Base-by-base conservation (phyloP, 2,797 vertebrate genomes). In the Delichon dasypus region DNA sequence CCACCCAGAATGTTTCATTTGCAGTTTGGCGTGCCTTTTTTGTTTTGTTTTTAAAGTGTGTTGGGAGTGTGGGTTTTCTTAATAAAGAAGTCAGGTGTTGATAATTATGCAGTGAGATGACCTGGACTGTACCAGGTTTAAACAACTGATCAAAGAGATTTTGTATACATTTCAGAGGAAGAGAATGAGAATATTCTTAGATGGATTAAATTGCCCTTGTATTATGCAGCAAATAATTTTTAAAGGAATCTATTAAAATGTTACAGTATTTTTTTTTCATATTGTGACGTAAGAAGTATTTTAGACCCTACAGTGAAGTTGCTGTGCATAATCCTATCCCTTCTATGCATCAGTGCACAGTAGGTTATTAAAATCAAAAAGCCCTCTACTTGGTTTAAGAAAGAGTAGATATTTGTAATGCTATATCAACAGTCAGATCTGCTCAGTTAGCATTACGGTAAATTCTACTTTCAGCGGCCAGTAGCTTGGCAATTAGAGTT, bases 401-500 rank as follows among this genome's bases (percentile, higher is more conserved):
- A 83, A 16, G 19, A 71, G 58, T 86, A 73, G 66, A 16, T 78
- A 58, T 88, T 81, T 81, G 88, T 62, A 36, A 32, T 13, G 54
- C 57, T 70, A 1, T 70, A 89, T 88, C 90, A 75, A 32, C 71
- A 77, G 50, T 11, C 87, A 89, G 82, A 96, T 94, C 89, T 96
- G 86, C 92, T 95, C 93, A 25, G 67, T 95, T 87, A 81, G 74
- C 95, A 94, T 90, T 93, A 81, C 80, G n/a, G 76, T 83, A 95
- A 95, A 83, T 71, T 92, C 92, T 58, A 71, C 87, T 90, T 94
- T 94, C 76, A 83, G 76, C 83, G 93, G 73, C 85, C 92, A 86
- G 76, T 36, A 82, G 84, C 77, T 93, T 94, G 86, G 90, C 88
- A 94, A 85, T 95, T 88, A 74, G 87, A 75, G 77, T 90, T 96